Conservation (phyloP, 2,113 vertebrate genomes). For the Strix aluco region DNA sequence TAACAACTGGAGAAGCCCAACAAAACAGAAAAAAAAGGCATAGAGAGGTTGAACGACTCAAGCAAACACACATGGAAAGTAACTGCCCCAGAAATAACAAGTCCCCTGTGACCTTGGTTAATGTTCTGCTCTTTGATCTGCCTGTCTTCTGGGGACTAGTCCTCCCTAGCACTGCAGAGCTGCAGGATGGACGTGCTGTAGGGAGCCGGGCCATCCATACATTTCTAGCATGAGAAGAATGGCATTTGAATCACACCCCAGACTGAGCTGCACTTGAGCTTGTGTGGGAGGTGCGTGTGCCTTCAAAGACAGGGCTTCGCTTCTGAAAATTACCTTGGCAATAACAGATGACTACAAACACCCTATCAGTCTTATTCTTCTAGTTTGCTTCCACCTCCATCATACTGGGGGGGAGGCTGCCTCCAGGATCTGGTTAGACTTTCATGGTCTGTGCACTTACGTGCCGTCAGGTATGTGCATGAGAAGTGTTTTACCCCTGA, state of each 20-base stretch:
- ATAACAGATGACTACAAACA: fast-evolving
- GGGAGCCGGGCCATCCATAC: fast-evolving
- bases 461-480: background rate
- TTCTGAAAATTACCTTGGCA: background rate
- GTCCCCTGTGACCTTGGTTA: background rate
- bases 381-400: background rate
- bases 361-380: background rate
- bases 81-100: background rate
- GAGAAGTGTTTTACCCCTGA: background rate
- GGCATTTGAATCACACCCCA: background rate
- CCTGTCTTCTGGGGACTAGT: background rate
- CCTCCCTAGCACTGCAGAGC: background rate
- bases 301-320: background rate
- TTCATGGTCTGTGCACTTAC: background rate
- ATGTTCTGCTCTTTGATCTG: background rate
- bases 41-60: background rate
- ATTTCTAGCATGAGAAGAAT: background rate
- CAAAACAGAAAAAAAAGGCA: background rate
- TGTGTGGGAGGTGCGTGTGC: background rate
- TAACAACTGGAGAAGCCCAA: background rate
- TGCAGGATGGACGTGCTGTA: background rate
- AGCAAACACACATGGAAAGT: background rate
- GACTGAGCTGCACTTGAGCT: background rate
- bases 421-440: background rate
- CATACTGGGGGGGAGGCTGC: background rate